Evolutionary conservation across 2,113 vertebrate species (phyloP), one percentile per base, ranked within the genome.

Genomic region (Helogale parvula): DNA sequence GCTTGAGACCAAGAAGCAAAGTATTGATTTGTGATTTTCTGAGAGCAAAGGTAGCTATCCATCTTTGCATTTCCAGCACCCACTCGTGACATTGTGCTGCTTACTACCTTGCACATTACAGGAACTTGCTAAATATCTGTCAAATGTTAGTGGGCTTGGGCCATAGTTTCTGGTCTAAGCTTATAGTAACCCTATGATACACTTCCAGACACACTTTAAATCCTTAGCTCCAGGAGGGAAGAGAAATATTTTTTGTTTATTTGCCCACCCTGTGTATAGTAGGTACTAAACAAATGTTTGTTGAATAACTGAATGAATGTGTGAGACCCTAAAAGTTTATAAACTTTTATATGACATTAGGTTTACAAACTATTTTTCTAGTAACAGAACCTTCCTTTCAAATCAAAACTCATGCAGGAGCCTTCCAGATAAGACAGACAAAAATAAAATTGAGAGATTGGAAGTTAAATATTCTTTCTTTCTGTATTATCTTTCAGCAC

Each of bases 1-100:
- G 84, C 38, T 93, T 88, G 84, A 94, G 47, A 89, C 79, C 12
- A 84, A 94, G 89, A 94, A 93, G 41, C 25, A 83, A 95, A 94
- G 16, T 45, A 76, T 3, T 68, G 65, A 87, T 81, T 52, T 93
- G 41, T 88, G 79, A 84, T 93, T 85, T 92, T 96, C 65, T 96
- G 29, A 97, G 74, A 81, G 27, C 11, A 89, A 35, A 87, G 50
- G 38, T 60, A 96, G 21, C 19, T 80, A 69, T 79, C 88, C 25
- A 74, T 79, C 13, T 88, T 45, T 80, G 74, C 6, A 74, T 87
- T 92, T 72, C 8, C 47, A 83, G 25, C 25, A 35, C 54, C 38
- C 47, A 87, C 54, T 17, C 41, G 8, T 77, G 25, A 84, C 27
- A 33, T 15, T 41, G 31, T 19, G 65, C 81, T 83, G 14, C 47